Evolutionary conservation across 2,113 vertebrate genomes (phyloP), one percentile per base, ranked within the genome.

Genomic region (Aldabrachelys gigantea): DNA sequence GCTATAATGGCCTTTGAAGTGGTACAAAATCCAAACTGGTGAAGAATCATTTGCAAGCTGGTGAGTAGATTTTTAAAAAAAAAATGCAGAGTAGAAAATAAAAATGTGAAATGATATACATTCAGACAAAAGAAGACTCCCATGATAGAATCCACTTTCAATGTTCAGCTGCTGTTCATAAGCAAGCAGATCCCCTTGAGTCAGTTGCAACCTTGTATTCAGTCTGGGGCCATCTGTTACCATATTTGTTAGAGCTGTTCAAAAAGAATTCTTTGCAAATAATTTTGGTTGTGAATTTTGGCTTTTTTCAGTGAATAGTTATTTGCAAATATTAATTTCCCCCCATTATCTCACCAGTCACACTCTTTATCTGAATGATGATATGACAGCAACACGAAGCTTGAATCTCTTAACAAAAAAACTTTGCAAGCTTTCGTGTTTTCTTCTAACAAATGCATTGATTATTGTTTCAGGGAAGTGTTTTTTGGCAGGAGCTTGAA

Each of bases 211-310:
- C 76, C 83, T 87, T 91, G 79, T 88, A 91, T 85, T 96, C 94
- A 94, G 92, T 96, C 81, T 89, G 76, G 88, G 82, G 69, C 96
- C 97, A 98, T 97, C 97, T 98, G 97, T 81, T 62, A 92, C 89
- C 85, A 93, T 94, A 85, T 97, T 96, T 87, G 82, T 94, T 94
- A 95, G 49, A 92, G 87, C 44, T 88, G 72, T 81, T 92, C 85
- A 56, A 92, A 96, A 95, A 88, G 56, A 91, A 96, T 90, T 87
- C 90, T 96, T 97, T 94, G 75, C 91, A 91, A 91, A 92, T 91
- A 89, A 92, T 91, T 90, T 94, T 97, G 78, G 53, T 97, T 93
- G 79, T 91, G 76, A 92, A 94, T 97, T 94, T 90, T 94, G 96
- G 85, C 50, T 1, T 31, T 96, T 95, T 93, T 88, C 87, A 82